Percentiles rank a stretch among this genome's conserved stretches.
Evolutionary conservation across 2,113 vertebrate genomes (phyloP).

Genomic region (Ptilorrhoa leucosticta): DNA sequence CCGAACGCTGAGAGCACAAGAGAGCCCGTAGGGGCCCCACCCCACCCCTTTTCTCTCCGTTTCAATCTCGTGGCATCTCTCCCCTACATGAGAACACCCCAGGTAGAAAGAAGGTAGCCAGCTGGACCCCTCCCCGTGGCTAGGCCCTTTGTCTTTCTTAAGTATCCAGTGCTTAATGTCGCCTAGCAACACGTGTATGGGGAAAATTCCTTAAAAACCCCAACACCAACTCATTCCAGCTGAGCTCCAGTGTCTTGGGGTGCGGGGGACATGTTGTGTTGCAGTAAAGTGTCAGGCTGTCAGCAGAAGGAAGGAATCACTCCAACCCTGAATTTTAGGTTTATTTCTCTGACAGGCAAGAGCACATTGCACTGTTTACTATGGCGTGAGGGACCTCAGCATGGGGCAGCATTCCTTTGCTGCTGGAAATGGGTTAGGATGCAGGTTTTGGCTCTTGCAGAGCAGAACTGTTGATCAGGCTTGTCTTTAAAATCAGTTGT

Average conservation of each 20-base stretch:
- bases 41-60: no score
- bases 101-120: no score
- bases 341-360: background rate
- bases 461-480: background rate
- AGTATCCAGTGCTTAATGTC: no score
- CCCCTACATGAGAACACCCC: no score
- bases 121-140: no score
- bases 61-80: no score
- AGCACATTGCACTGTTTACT: rapidly evolving
- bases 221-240: no score
- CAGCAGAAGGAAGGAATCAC: background rate
- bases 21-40: no score
- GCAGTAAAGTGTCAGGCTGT: background rate
- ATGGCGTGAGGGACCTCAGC: background rate
- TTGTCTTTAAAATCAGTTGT: background rate
- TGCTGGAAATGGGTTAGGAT: background rate
- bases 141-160: no score
- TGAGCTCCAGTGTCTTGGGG: background rate
- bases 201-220: no score
- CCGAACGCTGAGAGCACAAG: no score
- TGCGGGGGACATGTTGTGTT: background rate
- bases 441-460: background rate
- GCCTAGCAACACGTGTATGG: no score
- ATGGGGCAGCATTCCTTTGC: background rate
- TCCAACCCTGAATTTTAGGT: background rate